A percentile compares a stretch with the other conserved stretches of the same genome.
Conservation (phyloP, 2,888 invertebrate species). For the Caenorhabditis sp. region DNA sequence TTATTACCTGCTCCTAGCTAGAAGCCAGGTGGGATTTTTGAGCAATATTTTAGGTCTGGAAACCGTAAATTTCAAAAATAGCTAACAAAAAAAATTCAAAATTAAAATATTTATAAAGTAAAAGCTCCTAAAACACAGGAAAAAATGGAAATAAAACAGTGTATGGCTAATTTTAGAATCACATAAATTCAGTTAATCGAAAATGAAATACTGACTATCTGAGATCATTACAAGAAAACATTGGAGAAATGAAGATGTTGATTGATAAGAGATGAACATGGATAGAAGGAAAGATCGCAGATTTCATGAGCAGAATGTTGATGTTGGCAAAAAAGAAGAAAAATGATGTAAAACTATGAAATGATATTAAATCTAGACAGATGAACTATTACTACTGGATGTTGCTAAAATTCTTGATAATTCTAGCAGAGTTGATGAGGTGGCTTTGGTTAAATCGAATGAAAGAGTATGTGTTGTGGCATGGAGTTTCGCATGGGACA, state of each 20-base stretch:
- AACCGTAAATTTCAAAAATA: too few relatives aligned
- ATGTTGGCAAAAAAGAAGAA: neutral
- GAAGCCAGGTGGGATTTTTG: too few relatives aligned
- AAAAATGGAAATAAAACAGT: neutral
- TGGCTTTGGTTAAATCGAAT: constrained; percentile 16
- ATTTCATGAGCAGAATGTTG: neutral
- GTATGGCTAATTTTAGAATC: neutral
- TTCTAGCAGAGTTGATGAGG: neutral
- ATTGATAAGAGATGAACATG: neutral
- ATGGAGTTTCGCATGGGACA: constrained; percentile 8
- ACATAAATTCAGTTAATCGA: neutral
- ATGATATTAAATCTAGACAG: neutral
- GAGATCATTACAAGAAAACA: neutral
- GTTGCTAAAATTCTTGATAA: neutral
- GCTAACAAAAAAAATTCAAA: too few relatives aligned
- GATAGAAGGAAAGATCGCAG: neutral
- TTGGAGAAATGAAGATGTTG: neutral
- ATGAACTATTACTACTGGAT: neutral
- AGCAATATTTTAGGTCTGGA: too few relatives aligned
- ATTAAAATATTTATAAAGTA: too few relatives aligned
- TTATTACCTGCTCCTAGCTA: too few relatives aligned
- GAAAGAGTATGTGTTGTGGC: constrained; percentile 4
- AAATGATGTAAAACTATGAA: neutral
- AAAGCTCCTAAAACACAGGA: neutral
- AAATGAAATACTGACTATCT: neutral